These are phyloP conservation scores for Metacarcinus magister DNA, from an alignment of 2,888 invertebrate genomes.

Conservation along the genomic window DNA sequence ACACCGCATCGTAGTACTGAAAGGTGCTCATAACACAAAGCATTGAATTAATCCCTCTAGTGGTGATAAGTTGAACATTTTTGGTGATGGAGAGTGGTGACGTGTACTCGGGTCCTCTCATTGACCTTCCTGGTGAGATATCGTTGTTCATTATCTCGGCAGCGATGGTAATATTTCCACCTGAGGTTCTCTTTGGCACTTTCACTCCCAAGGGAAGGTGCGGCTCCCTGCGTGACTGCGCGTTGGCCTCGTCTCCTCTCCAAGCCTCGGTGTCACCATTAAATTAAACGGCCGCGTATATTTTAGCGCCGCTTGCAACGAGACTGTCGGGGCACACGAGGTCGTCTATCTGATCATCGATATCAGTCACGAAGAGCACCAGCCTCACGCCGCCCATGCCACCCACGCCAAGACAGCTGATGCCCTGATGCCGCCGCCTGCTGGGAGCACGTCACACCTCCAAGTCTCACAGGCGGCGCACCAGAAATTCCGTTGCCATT, in stretches of 20 bases:
- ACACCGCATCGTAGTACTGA: too few species aligned
- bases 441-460: background rate
- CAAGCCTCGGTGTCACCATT: slow-evolving; percentile 15
- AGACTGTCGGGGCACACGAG: background rate
- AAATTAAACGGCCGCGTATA: background rate
- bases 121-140: background rate
- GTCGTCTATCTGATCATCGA: slow-evolving; percentile 4
- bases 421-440: background rate
- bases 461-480: background rate
- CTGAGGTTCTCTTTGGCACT: background rate
- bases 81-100: slow-evolving; percentile 4
- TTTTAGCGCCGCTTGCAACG: slow-evolving; percentile 15
- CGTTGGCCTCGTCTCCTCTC: background rate
- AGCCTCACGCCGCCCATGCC: background rate
- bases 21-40: too few species aligned
- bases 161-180: background rate
- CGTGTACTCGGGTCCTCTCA: background rate
- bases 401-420: background rate
- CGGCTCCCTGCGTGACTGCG: background rate
- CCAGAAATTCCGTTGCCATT: background rate
- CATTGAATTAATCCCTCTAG: too few species aligned
- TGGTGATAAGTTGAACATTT: background rate
- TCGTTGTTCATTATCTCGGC: background rate
- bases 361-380: background rate
- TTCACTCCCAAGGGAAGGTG: background rate